Evolutionary conservation across 2,797 vertebrate genomes (phyloP).

Genomic region (Melanotaenia boesemani): DNA sequence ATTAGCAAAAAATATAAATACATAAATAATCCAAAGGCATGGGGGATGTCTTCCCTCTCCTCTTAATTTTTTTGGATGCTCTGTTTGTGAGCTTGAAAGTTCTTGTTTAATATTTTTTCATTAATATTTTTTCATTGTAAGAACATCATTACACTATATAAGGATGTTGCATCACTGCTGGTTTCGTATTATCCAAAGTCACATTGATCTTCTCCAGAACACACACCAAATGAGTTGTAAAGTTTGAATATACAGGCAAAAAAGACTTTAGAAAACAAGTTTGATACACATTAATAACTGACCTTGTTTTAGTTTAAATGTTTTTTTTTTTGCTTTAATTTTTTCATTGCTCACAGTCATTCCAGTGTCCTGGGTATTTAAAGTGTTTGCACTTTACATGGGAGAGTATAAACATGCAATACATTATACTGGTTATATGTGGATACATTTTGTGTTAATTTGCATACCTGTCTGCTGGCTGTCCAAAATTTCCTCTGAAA

Average conservation of each 20-base stretch:
- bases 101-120: not conserved
- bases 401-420: not conserved
- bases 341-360: not conserved
- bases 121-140: not conserved
- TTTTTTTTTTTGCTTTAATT: not conserved
- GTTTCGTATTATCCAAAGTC: not conserved
- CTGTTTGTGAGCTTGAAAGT: not conserved
- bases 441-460: not conserved
- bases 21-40: too few relatives aligned
- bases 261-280: not conserved
- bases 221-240: not conserved
- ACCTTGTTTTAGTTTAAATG: not conserved
- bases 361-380: not conserved
- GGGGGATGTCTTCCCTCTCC: too few relatives aligned
- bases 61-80: not conserved
- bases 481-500: conserved; percentile 99
- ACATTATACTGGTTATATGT: too few relatives aligned
- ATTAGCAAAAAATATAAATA: too few relatives aligned
- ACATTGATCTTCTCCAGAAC: not conserved
- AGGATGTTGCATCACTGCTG: not conserved
- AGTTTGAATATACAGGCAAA: not conserved
- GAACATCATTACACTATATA: not conserved
- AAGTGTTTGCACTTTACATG: not conserved
- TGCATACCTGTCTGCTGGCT: conserved; percentile 95
- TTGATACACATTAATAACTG: not conserved